Conservation (phyloP, 1,140 invertebrate species). For the Artemia franciscana region DNA sequence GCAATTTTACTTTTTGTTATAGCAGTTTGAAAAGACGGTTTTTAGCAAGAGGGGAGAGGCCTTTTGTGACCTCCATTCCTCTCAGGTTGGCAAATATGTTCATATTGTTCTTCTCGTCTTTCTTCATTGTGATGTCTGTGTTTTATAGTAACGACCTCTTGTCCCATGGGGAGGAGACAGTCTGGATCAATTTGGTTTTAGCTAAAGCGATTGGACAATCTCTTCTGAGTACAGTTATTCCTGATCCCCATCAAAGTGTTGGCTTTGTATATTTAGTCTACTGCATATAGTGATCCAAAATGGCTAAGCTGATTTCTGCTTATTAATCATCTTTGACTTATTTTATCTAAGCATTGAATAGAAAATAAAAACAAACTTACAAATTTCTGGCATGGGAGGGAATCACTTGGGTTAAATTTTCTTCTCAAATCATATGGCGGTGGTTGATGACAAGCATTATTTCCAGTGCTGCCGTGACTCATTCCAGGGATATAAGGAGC, state of each 20-base stretch:
- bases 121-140: too few relatives aligned
- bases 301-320: constrained; percentile 21
- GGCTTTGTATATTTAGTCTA: constrained; percentile 33
- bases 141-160: too few relatives aligned
- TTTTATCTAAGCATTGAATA: constrained; percentile 22
- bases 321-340: constrained; percentile 18
- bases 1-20: too few relatives aligned
- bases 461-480: constrained; percentile 3
- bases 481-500: constrained; percentile 1
- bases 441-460: constrained; percentile 33
- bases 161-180: too few relatives aligned
- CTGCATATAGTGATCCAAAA: constrained; percentile 42
- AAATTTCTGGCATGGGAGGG: constrained; percentile 7
- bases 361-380: constrained; percentile 1
- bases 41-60: too few relatives aligned
- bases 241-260: background rate
- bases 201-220: too few relatives aligned
- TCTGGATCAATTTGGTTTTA: too few relatives aligned
- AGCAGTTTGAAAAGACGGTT: too few relatives aligned
- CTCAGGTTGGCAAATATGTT: too few relatives aligned
- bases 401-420: constrained; percentile 39
- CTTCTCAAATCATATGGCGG: constrained; percentile 61
- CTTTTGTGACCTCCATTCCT: too few relatives aligned
- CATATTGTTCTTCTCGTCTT: too few relatives aligned
- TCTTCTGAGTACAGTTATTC: background rate